A percentile compares a stretch with the other conserved stretches of the same genome.
These are phyloP conservation scores for Fragum sueziense DNA, from an alignment of 2,888 invertebrate genomes.

Conservation along the genomic window DNA sequence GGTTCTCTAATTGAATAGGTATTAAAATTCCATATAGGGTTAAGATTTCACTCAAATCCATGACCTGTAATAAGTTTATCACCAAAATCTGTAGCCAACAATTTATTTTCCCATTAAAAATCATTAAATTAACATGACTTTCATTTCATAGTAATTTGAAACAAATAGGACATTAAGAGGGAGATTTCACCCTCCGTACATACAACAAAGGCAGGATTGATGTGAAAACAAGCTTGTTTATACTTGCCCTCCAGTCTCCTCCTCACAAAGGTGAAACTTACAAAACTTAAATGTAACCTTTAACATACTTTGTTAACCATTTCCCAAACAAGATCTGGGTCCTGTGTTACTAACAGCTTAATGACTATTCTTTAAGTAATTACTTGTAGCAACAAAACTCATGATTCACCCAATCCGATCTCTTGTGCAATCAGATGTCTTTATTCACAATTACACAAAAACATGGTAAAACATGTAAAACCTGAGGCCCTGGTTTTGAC, in stretches of 20 bases:
- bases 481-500: no score
- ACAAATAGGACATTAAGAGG: constrained; percentile 43
- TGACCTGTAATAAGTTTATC: constrained; percentile 23
- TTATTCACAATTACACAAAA: no score
- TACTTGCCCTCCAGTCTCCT: not conserved
- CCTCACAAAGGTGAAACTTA: not conserved
- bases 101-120: constrained; percentile 48
- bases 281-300: not conserved
- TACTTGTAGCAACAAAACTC: no score
- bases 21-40: constrained; percentile 18
- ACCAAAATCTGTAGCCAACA: constrained; percentile 9
- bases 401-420: no score
- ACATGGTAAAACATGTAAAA: no score
- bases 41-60: constrained; percentile 9
- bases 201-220: not conserved
- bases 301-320: no score
- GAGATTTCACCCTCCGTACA: not conserved
- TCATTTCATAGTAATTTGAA: constrained; percentile 51
- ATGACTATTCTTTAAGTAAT: no score
- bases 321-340: no score
- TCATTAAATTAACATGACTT: constrained; percentile 54
- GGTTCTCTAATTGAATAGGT: constrained; percentile 11
- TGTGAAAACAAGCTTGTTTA: constrained; percentile 4
- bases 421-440: no score
- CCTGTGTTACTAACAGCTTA: no score